Evolutionary conservation across 2,113 vertebrate species (phyloP), one percentile per base, ranked within the genome.

Genomic region (Suncus etruscus): DNA sequence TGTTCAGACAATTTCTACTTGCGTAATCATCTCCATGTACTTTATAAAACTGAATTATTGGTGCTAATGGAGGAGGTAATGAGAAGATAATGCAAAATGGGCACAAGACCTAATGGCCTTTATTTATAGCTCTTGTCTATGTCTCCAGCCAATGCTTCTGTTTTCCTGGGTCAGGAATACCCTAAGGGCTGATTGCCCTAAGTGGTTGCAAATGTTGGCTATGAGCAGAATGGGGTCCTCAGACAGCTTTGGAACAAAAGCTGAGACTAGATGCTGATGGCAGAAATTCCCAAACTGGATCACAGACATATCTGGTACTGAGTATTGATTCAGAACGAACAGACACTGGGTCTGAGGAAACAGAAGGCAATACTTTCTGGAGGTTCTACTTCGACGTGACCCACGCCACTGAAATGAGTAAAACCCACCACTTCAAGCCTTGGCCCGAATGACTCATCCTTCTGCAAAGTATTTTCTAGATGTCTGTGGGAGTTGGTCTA

Each of bases 101-200:
- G 27, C 39, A 48, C 10, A 24, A 15, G 68, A 31, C 47, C 63
- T 39, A 39, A 70, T 9, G 39, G 75, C 5, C 54, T 87, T 91
- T 83, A 83, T 18, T 77, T 87, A 69, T 14, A 83, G 74, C 51
- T 24, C 15, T 32, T 9, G 65, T 58, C 48, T 8, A 1, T 1
- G 9, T 31, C 70, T 68, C 27, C 8, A n/a, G 29, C 68, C 68
- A n/a, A 2, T 31, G n/a, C n/a, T 29, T 31, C 0, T 48, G 1
- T 80, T 65, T 75, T 25, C 75, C 70, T 4, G 6, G n/a, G 18
- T 20, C 11, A 16, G 1, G 0, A 1, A 54, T 9, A 20, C 18
- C 6, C 3, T 0, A 10, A 24, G n/a, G 0, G 0, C 6, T 9
- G 16, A 1, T 25, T 8, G 16, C n/a, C 8, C 1, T 4, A 7